Evolutionary conservation across 30 jellyfish, hydroid and myxozoan genomes (phyloP), one percentile per base, ranked within the genome.

Genomic region (Pseudorhiza aurosa): DNA sequence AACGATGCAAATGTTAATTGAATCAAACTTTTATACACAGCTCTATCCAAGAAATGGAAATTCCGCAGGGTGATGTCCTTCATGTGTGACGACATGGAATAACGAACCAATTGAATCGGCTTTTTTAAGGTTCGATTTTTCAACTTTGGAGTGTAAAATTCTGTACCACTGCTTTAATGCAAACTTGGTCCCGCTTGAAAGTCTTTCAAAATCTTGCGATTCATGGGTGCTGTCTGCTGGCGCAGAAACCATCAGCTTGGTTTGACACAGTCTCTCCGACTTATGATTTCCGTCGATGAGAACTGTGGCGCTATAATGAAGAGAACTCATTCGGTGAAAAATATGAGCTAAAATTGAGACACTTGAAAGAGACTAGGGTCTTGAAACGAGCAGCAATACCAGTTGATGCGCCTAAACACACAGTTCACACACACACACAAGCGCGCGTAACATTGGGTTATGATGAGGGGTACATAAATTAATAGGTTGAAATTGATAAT

Each of bases 61-160:
- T 35, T 80, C 71, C 4, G 84, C 84, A 4, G 91, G 91, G 28
- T 80, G 49, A 58, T 80, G 91, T 33, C 91, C 91, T 72, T 80
- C 91, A 59, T 80, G 91, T 28, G 91, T 64, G 57, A 80, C 71
- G 22, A 80, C 91, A 50, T 80, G 91, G 46, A 80, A 80, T 22
- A 80, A 58, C 4, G 91, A 80, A 17, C 91, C 91, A 49, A 80
- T 65, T 1, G 91, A 80, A 59, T 80, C 91, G 1, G 91, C 59
- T 32, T 67, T 64, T 27, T 59, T 56, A 11, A 59, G 22, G 39
- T 29, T 65, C 5, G 63, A 37, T 55, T 40, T n/a, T 25, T 19
- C 75, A 17, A 64, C 30, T 5, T 80, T 72, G 2, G 91, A 25
- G 72, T 44, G 56, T 9, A 80, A 63, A 6, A 58, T 55, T 39